Percentiles rank a stretch among this genome's conserved stretches.
Conservation (phyloP, 1,140 invertebrate species). For the Neoseiulus cucumeris region DNA sequence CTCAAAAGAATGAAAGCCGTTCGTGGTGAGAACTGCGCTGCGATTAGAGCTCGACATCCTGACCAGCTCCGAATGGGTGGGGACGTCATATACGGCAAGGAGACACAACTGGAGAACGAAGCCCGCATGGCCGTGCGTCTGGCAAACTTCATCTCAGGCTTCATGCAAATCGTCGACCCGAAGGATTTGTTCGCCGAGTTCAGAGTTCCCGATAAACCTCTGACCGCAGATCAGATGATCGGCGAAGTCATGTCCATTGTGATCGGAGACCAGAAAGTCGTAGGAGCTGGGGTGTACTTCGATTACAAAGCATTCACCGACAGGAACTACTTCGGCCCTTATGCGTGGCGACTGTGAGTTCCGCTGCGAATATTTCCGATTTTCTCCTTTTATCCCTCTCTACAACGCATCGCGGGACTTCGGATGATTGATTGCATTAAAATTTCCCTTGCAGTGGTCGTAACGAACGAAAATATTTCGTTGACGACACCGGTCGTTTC, state of each 20-base stretch:
- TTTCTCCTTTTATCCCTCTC: too few species aligned
- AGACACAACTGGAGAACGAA: constrained; percentile 76
- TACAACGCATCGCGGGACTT: too few species aligned
- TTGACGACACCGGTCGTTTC: constrained; percentile 59
- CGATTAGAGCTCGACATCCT: constrained; percentile 27
- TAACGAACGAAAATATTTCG: constrained; percentile 58
- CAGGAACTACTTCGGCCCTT: constrained; percentile 75
- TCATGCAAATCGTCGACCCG: constrained; percentile 58
- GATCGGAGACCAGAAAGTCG: constrained; percentile 67
- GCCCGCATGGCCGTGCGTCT: constrained; percentile 81
- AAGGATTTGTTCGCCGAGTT: constrained; percentile 76
- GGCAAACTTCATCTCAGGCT: constrained; percentile 45
- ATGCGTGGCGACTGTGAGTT: constrained; percentile 49
- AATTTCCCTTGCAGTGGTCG: constrained; percentile 32
- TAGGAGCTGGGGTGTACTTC: constrained; percentile 80
- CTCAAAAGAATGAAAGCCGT: background rate
- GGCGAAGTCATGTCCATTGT: constrained; percentile 74
- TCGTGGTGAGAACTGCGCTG: constrained; percentile 16
- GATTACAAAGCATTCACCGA: constrained; percentile 88
- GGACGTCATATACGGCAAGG: constrained; percentile 60
- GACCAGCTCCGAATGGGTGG: constrained; percentile 54
- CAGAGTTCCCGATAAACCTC: constrained; percentile 57
- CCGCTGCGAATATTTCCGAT: background rate
- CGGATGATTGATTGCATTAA: background rate
- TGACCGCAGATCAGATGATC: constrained; percentile 84